Percentiles rank a stretch among this genome's conserved stretches.
Conservation (phyloP, 1,140 invertebrate species). For the Telenomus remus region DNA sequence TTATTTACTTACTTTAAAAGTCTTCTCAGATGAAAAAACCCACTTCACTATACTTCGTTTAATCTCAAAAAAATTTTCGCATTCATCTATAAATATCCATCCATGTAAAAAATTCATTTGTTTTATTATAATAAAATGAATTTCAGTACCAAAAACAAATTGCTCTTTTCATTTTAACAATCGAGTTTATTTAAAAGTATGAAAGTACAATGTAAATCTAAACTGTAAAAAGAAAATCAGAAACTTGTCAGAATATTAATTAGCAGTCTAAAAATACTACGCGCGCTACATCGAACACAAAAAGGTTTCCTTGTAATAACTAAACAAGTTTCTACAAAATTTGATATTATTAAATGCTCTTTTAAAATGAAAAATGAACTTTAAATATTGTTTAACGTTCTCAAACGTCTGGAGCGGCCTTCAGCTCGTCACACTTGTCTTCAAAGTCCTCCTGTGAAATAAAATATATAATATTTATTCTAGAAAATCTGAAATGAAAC, state of each 20-base stretch:
- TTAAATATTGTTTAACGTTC: too few relatives aligned
- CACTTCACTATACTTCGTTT: background rate
- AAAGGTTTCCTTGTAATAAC: too few relatives aligned
- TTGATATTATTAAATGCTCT: too few relatives aligned
- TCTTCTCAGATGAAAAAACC: constrained; percentile 41
- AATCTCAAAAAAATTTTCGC: too few relatives aligned
- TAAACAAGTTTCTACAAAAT: too few relatives aligned
- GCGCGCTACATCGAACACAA: too few relatives aligned
- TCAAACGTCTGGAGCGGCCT: constrained; percentile 14
- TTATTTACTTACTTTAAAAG: constrained; percentile 36
- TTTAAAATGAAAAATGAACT: too few relatives aligned
- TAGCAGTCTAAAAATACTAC: too few relatives aligned
- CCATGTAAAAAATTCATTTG: constrained; percentile 69
- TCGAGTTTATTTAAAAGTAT: background rate
- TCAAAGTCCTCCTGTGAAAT: constrained; percentile 76
- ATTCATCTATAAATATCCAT: constrained; percentile 54
- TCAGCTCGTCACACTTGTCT: constrained; percentile 78
- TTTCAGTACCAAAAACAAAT: constrained; percentile 61
- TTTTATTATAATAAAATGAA: constrained; percentile 71
- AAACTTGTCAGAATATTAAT: too few relatives aligned
- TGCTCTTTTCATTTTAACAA: too few relatives aligned
- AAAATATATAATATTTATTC: constrained; percentile 14
- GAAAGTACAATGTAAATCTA: too few relatives aligned
- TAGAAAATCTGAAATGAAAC: background rate
- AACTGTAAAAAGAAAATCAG: too few relatives aligned